A percentile compares a stretch with the other conserved stretches of the same genome.
phyloP scores from a whole-genome alignment of 2,888 invertebrate genomes.

The Meandrusa payeni region DNA sequence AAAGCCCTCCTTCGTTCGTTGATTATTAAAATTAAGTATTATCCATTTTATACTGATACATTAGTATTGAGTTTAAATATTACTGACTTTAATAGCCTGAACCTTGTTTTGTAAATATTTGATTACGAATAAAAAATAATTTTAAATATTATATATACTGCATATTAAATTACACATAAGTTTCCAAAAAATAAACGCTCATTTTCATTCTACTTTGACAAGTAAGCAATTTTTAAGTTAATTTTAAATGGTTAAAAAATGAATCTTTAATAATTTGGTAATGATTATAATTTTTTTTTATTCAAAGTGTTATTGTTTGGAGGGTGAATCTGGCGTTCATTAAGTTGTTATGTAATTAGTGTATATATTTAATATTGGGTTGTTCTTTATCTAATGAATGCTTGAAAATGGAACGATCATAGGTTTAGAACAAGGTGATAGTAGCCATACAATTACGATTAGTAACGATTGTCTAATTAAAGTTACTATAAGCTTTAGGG shows the following conservation, averaged over 20 bases:
- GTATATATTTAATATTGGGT: conserved; percentile 56
- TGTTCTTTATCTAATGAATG: conserved; percentile 46
- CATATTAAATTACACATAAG: too few relatives aligned
- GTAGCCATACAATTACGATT: conserved; percentile 49
- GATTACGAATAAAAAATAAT: not conserved
- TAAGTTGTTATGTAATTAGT: conserved; percentile 62
- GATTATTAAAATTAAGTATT: conserved; percentile 38
- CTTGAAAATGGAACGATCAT: conserved; percentile 63
- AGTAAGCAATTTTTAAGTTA: too few relatives aligned
- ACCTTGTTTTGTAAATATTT: conserved; percentile 16
- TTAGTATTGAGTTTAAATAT: conserved; percentile 10
- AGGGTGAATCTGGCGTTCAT: conserved; percentile 55
- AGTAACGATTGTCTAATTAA: conserved; percentile 19
- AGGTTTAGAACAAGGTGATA: conserved; percentile 77
- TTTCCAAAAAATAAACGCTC: too few relatives aligned
- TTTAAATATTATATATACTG: too few relatives aligned
- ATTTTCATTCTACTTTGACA: too few relatives aligned
- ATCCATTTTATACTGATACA: conserved; percentile 18
- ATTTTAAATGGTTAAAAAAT: not conserved
- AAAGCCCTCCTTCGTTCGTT: conserved; percentile 51
- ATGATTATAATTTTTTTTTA: not conserved
- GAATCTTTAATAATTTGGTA: not conserved
- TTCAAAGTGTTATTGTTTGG: conserved; percentile 14
- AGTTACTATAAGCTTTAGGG: conserved; percentile 12
- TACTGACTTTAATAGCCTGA: too few relatives aligned